phyloP scores from a whole-genome alignment of 2,888 invertebrate species.

The Idaea biselata region DNA sequence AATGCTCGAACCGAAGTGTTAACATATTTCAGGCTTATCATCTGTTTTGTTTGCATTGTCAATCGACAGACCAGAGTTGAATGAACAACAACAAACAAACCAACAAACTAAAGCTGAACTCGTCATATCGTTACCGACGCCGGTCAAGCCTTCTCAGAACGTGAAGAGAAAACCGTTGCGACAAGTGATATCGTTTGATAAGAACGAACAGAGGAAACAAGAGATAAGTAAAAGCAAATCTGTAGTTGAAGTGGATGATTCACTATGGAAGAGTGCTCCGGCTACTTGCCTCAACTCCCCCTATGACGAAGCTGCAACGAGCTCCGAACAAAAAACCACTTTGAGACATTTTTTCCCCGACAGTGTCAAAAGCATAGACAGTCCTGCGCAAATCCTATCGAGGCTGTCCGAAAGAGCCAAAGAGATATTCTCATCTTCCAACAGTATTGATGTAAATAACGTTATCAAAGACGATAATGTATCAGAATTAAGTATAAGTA shows the following conservation, averaged over 20 bases:
- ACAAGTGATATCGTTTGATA: constrained; percentile 77
- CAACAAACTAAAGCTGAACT: constrained; percentile 81
- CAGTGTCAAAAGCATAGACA: constrained; percentile 67
- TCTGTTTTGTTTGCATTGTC: constrained; percentile 95
- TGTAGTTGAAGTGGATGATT: constrained; percentile 34
- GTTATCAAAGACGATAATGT: constrained; percentile 56
- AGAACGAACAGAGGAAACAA: constrained; percentile 52
- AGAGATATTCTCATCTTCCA: constrained; percentile 74
- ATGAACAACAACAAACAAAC: constrained; percentile 77
- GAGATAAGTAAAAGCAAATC: constrained; percentile 38
- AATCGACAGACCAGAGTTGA: constrained; percentile 92
- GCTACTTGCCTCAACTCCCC: constrained; percentile 83
- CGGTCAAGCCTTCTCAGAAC: constrained; percentile 73
- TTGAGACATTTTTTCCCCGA: constrained; percentile 74
- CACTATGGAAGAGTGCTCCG: constrained; percentile 80
- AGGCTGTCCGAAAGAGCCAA: constrained; percentile 75
- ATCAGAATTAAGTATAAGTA: constrained; percentile 68
- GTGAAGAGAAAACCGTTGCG: constrained; percentile 67
- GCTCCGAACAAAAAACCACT: constrained; percentile 64
- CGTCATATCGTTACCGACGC: constrained; percentile 85
- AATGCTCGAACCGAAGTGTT: constrained; percentile 21
- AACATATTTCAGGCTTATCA: constrained; percentile 84
- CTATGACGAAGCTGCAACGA: constrained; percentile 71
- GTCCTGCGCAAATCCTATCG: constrained; percentile 70
- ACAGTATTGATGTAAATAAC: constrained; percentile 66